Evolutionary conservation across 2,113 vertebrate genomes (phyloP).

Genomic region (Stegastes partitus): DNA sequence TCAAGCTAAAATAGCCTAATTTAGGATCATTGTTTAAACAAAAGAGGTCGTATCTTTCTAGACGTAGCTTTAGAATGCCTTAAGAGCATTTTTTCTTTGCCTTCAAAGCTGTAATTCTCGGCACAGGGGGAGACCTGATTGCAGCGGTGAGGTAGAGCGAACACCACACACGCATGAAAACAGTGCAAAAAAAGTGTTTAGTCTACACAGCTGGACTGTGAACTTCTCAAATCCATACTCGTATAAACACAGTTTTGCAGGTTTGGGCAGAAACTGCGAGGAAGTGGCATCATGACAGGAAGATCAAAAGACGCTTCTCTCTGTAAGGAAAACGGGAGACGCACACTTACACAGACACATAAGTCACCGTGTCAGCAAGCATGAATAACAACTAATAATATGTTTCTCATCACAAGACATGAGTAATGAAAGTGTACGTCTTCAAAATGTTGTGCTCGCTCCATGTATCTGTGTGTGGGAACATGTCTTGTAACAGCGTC

Average conservation of each 20-base stretch:
- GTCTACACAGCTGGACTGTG: constrained; percentile 79
- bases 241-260: constrained; percentile 59
- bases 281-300: constrained; percentile 42
- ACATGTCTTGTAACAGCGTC: constrained; percentile 39
- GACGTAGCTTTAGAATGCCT: constrained; percentile 8
- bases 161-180: constrained; percentile 56
- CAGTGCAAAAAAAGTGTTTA: constrained; percentile 72
- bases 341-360: constrained; percentile 5
- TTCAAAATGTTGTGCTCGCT: constrained; percentile 15
- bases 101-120: constrained; percentile 52
- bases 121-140: constrained; percentile 12
- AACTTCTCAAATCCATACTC: constrained; percentile 61
- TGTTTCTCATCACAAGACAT: constrained; percentile 44
- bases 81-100: constrained; percentile 12
- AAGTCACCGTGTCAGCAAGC: neutral
- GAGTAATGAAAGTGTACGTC: constrained; percentile 50
- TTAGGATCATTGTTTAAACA: neutral
- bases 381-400: constrained; percentile 48
- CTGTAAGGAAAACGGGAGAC: neutral
- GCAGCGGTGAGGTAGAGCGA: constrained; percentile 40
- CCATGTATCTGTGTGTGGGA: neutral
- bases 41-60: constrained; percentile 29
- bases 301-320: constrained; percentile 41
- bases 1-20: neutral
- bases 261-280: constrained; percentile 42